Conservation (phyloP, 2,113 vertebrate genomes). For the Aspiorhynchus laticeps region DNA sequence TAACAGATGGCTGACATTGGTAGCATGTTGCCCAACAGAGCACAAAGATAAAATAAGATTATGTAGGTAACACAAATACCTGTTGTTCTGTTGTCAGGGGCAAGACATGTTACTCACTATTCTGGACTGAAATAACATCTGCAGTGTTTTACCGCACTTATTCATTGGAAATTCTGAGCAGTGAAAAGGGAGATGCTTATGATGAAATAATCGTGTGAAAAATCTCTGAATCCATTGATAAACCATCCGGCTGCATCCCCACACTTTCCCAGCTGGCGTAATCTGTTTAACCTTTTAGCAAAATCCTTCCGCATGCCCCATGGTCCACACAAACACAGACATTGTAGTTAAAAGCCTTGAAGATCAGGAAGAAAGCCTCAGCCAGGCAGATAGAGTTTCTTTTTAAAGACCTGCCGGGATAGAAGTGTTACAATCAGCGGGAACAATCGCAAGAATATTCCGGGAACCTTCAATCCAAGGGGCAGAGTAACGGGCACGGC, state of each 20-base stretch:
- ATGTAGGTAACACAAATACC: not conserved
- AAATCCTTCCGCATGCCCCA: not conserved
- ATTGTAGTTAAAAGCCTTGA: slow-evolving; percentile 77
- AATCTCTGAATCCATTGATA: slow-evolving; percentile 18
- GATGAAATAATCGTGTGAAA: slow-evolving; percentile 24
- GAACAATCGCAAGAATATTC: slow-evolving; percentile 78
- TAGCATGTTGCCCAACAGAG: not conserved
- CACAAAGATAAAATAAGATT: not conserved
- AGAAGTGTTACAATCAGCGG: slow-evolving; percentile 75
- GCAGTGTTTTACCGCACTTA: not conserved
- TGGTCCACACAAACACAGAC: slow-evolving; percentile 55
- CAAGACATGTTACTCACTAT: not conserved
- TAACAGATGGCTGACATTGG: not conserved
- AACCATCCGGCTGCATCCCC: slow-evolving; percentile 6
- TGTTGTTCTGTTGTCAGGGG: not conserved
- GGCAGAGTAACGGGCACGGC: slow-evolving; percentile 70
- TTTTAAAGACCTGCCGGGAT: slow-evolving; percentile 83
- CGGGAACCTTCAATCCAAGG: slow-evolving; percentile 74
- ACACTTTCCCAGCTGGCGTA: slow-evolving; percentile 23
- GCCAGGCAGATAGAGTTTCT: slow-evolving; percentile 73
- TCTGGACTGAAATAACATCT: not conserved
- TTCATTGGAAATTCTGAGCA: not conserved
- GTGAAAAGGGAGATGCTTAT: not conserved
- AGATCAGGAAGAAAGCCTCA: slow-evolving; percentile 60
- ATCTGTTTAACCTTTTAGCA: slow-evolving; percentile 37